Evolutionary conservation across 2,888 invertebrate species (phyloP), one percentile per base, ranked within the genome.

Genomic region (Neoitamus cyanurus): DNA sequence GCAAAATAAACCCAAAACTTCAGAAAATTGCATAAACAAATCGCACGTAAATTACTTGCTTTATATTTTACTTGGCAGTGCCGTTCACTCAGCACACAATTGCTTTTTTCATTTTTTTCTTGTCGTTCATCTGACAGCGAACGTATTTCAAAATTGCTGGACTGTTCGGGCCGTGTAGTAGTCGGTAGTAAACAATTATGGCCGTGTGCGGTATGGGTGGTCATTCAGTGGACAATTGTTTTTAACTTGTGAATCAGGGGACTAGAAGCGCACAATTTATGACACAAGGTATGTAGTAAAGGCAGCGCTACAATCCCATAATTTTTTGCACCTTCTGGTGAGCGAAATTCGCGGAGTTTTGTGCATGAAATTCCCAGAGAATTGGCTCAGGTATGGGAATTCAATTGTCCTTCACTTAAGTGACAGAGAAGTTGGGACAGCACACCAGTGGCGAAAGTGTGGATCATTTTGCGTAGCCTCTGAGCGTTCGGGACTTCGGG

Each of bases 131-230:
- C 13, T 70, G 34, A 70, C 58, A 9, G 58, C 58, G 25, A 0
- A 20, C 6, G n/a, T n/a, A 34, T 20, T 58, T 20, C 15, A 20
- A 58, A 58, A 20, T n/a, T 25, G 58, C 2, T 58, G 58, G 1
- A 9, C 7, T 25, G 37, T 9, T 20, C 58, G 25, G 70, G 4
- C 13, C 15, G 70, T 70, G 70, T 31, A 70, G 70, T 25, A 28
- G 34, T 25, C 30, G 34, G 70, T 70, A 70, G 70, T 70, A 70
- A 70, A 70, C 70, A 70, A 70, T 70, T 15, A 70, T 70, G 70
- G 70, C 70, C 70, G 70, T 9, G 70, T 58, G 58, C 58, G 20
- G 58, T 20, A 15, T 58, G 58, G 58, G 58, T 58, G 58, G 58
- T 58, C 58, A n/a, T n/a, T 13, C 42, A 58, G 58, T 58, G 58